phyloP scores from a whole-genome alignment of 2,888 invertebrate genomes.

The Plagiodera versicolora region DNA sequence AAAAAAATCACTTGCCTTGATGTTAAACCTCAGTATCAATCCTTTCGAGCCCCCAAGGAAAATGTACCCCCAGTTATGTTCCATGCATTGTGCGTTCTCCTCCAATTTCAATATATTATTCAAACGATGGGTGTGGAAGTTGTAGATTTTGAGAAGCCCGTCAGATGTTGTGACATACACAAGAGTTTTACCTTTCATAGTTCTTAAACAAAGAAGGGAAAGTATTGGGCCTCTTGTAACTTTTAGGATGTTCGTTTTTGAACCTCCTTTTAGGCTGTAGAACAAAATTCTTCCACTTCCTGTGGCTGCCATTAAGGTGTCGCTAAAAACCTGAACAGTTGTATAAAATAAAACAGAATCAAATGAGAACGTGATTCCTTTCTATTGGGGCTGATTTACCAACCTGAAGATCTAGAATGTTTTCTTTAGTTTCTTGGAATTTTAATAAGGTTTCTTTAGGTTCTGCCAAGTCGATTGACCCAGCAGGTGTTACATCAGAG shows the following conservation, averaged over 20 bases:
- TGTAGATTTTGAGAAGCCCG: constrained; percentile 62
- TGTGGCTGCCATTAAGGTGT: constrained; percentile 65
- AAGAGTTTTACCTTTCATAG: constrained; percentile 44
- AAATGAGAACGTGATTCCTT: no score
- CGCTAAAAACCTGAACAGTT: constrained; percentile 64
- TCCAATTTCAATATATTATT: constrained; percentile 60
- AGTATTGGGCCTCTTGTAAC: constrained; percentile 66
- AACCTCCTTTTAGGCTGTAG: constrained; percentile 54
- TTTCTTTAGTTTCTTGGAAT: constrained; percentile 37
- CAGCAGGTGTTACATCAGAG: no score
- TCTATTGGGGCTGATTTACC: neutral
- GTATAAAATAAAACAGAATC: no score
- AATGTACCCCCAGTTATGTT: constrained; percentile 70
- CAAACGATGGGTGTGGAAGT: constrained; percentile 60
- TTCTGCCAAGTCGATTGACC: no score
- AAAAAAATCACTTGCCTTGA: constrained; percentile 59
- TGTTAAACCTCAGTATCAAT: constrained; percentile 68
- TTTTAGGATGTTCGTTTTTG: constrained; percentile 59
- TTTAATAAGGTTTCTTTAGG: constrained; percentile 30
- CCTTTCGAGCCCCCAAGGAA: constrained; percentile 75
- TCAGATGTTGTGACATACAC: constrained; percentile 67
- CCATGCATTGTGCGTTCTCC: constrained; percentile 74
- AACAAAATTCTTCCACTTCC: constrained; percentile 67
- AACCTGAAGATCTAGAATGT: neutral
- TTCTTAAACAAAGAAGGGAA: constrained; percentile 60